Percentiles rank a stretch among this genome's conserved stretches.
These are phyloP conservation scores for Spermophilus dauricus DNA, from an alignment of 2,113 vertebrate species.

Conservation along the genomic window DNA sequence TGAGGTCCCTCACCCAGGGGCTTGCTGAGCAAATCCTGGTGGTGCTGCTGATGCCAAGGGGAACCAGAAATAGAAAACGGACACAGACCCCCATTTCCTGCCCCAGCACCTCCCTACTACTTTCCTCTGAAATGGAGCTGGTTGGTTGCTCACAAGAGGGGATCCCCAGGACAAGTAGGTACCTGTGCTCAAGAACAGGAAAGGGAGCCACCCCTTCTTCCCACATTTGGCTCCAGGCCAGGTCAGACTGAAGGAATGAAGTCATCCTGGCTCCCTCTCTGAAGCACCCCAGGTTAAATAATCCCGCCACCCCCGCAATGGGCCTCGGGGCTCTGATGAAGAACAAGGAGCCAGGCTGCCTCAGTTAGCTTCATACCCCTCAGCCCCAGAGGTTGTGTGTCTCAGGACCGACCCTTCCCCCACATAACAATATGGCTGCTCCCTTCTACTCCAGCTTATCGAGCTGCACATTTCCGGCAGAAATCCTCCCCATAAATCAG, in stretches of 20 bases:
- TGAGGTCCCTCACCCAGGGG: background rate
- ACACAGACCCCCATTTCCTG: background rate
- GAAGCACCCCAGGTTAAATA: background rate
- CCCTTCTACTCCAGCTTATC: background rate
- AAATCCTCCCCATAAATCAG: slow-evolving; percentile 58
- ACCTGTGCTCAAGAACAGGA: background rate
- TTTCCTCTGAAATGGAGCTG: background rate
- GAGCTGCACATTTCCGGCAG: slow-evolving; percentile 65
- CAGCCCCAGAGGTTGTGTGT: background rate
- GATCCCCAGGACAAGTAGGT: background rate
- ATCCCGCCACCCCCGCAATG: background rate
- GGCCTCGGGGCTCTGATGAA: background rate
- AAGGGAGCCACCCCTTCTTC: background rate
- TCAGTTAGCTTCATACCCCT: background rate
- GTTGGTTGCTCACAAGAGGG: background rate
- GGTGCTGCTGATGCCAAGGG: background rate
- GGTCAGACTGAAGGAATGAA: background rate
- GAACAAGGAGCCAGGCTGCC: background rate
- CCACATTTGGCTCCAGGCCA: slow-evolving; percentile 13
- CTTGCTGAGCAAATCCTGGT: background rate
- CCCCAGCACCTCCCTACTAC: background rate
- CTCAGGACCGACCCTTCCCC: background rate
- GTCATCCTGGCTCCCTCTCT: slow-evolving; percentile 34
- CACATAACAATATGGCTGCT: background rate
- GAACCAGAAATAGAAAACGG: background rate